Base-by-base conservation (phyloP, 2,797 vertebrate species). In the Garrulus glandarius region DNA sequence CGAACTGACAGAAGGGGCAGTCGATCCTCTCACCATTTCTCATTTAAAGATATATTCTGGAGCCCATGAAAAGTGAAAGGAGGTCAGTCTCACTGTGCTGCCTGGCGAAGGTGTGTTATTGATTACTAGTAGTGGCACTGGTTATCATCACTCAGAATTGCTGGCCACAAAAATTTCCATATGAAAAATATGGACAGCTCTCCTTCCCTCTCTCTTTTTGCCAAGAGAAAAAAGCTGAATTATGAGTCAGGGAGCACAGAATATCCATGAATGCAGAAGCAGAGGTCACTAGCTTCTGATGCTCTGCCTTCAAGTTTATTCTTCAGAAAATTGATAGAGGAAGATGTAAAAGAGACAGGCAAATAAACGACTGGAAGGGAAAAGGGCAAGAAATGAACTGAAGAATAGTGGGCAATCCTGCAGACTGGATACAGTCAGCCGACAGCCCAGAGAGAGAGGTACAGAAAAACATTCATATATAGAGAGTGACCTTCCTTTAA, bases 81-180 rank as follows among this genome's bases (percentile, higher is more conserved):
- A 74, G 63, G 49, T 86, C 84, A 92, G 55, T 64, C 24, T 76
- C 64, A 63, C 69, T 65, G 32, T 74, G 60, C 43, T 92, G 60
- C 81, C 44, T 50, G 50, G 52, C 67, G 81, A 86, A 81, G 72
- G 77, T 74, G 23, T 74, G 49, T 74, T 96, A 87, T 91, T 92
- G 88, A 87, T 93, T 89, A 49, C 44, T 52, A 95, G 82, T 46
- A 93, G 78, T 50, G 91, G 67, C 69, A 89, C 22, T 67, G 71
- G 64, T 87, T 94, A 74, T 84, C 68, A 61, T 39, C 27, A 63
- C 53, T 68, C 59, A 95, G 84, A 92, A 92, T 36, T 89, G 78
- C 64, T 29, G 63, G 64, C 60, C 37, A 65, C 76, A 84, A 93
- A 77, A 83, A n/a, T 65, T 88, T 94, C 80, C n/a, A 13, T 27